Base-by-base conservation (phyloP, 1,140 invertebrate genomes). In the Dreissena polymorpha region DNA sequence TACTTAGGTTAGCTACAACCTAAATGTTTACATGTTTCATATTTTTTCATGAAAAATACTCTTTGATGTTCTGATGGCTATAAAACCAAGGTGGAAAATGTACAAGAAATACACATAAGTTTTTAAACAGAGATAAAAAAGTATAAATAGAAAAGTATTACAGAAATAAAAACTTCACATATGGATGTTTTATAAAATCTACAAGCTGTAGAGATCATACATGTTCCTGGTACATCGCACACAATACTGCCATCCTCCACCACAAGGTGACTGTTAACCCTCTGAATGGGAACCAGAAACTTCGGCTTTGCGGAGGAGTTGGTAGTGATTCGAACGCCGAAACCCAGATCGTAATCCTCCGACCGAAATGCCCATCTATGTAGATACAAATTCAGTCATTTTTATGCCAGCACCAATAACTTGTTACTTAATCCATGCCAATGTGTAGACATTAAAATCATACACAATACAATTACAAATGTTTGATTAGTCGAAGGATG, bases 301-400 rank as follows among this genome's bases (percentile, higher is more conserved):
- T 60, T 18, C 75, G 95, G 94, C 8, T 92, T 94, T 84, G 95
- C 94, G 51, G 94, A 71, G 0, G 70, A 94, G 1, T 95, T 96
- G 73, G 95, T 93, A 7, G 94, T 93, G 84, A 94, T 94, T 39
- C 95, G 93, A 29, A 98, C 95, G 65, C 96, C 95, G 92, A 98
- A 98, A 88, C 96, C 96, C 75, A 98, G 98, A 90, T 98, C 97
- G 90, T 97, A 96, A 78, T 95, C 95, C 84, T 97, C 96, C 0
- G 97, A 96, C 85, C 95, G 95, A 89, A 98, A 97, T 88, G 97
- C 96, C 97, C 97, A 98, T 84, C 97, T 98, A 83, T 18, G 89
- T 92, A 91, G 89, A 60, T 23, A 53, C 68, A 51, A 72, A 55
- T 7, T 18, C 12, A 21, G 18, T 13, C 39, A 5, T 8, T 39